A percentile compares a stretch with the other conserved stretches of the same genome.
These are phyloP conservation scores for Morone chrysops DNA, from an alignment of 2,113 vertebrate genomes.

Conservation along the genomic window DNA sequence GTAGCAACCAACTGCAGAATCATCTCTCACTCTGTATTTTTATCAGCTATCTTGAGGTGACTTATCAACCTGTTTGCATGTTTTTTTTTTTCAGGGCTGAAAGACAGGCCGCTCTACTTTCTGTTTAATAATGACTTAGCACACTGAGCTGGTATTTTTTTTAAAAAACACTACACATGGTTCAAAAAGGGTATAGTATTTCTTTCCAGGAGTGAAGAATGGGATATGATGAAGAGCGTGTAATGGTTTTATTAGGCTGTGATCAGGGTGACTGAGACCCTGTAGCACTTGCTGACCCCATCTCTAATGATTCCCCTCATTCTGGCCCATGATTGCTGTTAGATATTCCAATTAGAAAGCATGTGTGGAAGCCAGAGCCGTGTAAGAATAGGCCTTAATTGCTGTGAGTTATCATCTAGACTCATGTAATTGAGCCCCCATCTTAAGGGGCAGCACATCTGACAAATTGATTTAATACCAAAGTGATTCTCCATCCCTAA, in stretches of 20 bases:
- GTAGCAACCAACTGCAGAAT: not conserved
- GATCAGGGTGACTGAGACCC: conserved; percentile 78
- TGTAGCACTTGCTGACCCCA: conserved; percentile 79
- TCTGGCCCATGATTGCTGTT: conserved; percentile 81
- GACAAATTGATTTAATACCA: conserved; percentile 87
- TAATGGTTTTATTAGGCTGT: conserved; percentile 81
- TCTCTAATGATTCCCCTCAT: conserved; percentile 80
- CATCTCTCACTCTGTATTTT: not conserved
- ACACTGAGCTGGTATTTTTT: conserved; percentile 7
- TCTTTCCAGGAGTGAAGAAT: conserved; percentile 55
- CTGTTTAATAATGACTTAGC: not conserved
- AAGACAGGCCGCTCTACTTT: not conserved
- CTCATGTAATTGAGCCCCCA: conserved; percentile 83
- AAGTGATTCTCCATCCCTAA: conserved; percentile 82
- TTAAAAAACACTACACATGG: not conserved
- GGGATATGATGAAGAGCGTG: conserved; percentile 64
- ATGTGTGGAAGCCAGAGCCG: conserved; percentile 72
- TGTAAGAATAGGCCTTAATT: conserved; percentile 82
- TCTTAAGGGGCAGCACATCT: conserved; percentile 82
- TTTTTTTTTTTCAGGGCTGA: not conserved
- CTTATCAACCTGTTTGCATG: not conserved
- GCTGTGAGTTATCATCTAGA: conserved; percentile 81
- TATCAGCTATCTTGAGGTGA: not conserved
- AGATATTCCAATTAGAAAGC: conserved; percentile 81
- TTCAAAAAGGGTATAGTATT: conserved; percentile 43